These are phyloP conservation scores for Urocynchramus pylzowi DNA, from an alignment of 2,113 vertebrate species.

Conservation along the genomic window DNA sequence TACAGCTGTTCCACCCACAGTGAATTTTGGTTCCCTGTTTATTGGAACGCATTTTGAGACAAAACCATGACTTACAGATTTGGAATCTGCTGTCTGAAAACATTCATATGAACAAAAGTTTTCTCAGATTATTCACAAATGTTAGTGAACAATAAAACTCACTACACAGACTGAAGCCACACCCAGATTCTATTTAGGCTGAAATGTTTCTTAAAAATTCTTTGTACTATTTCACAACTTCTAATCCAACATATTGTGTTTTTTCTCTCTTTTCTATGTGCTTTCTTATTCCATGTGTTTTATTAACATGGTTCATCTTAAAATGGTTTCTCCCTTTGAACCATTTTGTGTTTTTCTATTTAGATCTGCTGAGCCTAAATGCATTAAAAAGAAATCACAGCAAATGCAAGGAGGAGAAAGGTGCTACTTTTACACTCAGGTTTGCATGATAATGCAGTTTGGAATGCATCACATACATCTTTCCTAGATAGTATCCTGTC, in stretches of 20 bases:
- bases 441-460: background rate
- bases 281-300: background rate
- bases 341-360: background rate
- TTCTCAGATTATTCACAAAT: slow-evolving; percentile 48
- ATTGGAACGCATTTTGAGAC: background rate
- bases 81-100: slow-evolving; percentile 32
- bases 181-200: background rate
- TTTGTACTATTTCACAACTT: background rate
- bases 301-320: background rate
- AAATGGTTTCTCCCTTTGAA: background rate
- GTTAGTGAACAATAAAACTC: slow-evolving; percentile 2
- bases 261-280: background rate
- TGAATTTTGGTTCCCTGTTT: background rate
- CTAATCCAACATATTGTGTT: background rate
- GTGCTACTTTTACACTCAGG: background rate
- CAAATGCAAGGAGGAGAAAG: background rate
- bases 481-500: background rate
- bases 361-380: background rate
- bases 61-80: slow-evolving; percentile 8
- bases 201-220: background rate
- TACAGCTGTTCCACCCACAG: slow-evolving; percentile 2
- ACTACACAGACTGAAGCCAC: background rate
- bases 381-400: background rate
- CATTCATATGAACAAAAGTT: background rate
- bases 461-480: background rate